These are phyloP conservation scores for Potamilus streckersoni DNA, from an alignment of 1,140 invertebrate genomes.

Conservation along the genomic window DNA sequence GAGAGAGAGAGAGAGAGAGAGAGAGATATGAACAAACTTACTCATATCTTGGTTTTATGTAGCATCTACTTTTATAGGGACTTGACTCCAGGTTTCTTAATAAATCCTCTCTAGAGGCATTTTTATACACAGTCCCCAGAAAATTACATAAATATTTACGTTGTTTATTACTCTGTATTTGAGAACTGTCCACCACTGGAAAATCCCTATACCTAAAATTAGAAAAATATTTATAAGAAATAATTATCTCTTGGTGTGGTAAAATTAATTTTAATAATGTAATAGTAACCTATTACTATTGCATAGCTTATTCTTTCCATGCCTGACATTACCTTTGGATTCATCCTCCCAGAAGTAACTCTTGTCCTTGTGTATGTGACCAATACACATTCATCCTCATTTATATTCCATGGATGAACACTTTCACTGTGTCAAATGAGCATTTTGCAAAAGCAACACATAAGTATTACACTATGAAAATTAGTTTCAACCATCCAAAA, in stretches of 20 bases:
- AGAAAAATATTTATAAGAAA: conserved; percentile 30
- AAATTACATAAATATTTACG: conserved; percentile 72
- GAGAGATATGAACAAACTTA: conserved; percentile 29
- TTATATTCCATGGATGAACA: too few species aligned
- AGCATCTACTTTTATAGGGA: conserved; percentile 42
- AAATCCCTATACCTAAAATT: conserved; percentile 69
- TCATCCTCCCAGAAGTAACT: too few species aligned
- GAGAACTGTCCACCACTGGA: conserved; percentile 62
- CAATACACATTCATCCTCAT: too few species aligned
- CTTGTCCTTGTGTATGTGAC: too few species aligned
- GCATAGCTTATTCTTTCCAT: too few species aligned
- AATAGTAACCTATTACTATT: too few species aligned
- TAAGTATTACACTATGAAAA: too few species aligned
- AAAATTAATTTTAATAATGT: too few species aligned
- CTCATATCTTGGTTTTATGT: conserved; percentile 49
- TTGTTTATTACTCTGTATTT: conserved; percentile 39
- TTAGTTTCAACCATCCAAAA: too few species aligned
- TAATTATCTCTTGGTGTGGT: background rate
- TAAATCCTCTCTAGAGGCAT: conserved; percentile 70
- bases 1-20: background rate
- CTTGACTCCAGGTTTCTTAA: conserved; percentile 55
- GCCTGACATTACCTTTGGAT: too few species aligned
- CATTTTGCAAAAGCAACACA: too few species aligned
- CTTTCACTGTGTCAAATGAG: too few species aligned
- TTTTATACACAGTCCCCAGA: conserved; percentile 71